These are phyloP conservation scores for Oxycera nigricornis DNA, from an alignment of 2,888 invertebrate species.

Conservation along the genomic window DNA sequence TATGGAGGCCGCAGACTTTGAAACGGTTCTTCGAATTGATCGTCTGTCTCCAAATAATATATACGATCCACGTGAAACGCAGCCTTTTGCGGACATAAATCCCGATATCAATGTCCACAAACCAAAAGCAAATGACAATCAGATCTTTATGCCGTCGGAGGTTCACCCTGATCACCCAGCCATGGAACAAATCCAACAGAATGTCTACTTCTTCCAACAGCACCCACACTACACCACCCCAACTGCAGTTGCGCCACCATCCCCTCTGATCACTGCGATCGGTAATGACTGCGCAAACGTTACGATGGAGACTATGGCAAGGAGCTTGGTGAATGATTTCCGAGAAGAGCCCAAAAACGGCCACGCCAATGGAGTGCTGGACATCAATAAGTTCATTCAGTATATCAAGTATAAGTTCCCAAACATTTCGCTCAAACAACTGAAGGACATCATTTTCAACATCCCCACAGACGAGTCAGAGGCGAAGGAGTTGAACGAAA, in stretches of 20 bases:
- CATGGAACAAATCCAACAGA: not conserved
- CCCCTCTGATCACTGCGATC: not conserved
- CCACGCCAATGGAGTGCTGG: not conserved
- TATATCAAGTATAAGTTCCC: slow-evolving; percentile 34
- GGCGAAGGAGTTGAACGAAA: not conserved
- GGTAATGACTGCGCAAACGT: not conserved
- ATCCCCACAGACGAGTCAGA: slow-evolving; percentile 14
- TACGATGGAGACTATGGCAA: not conserved
- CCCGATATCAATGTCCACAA: not conserved
- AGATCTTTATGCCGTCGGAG: not conserved
- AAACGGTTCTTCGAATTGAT: not conserved
- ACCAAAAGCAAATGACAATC: not conserved
- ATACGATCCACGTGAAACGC: not conserved
- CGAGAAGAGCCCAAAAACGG: slow-evolving; percentile 13
- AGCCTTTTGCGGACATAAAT: too few species aligned
- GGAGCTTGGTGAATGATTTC: not conserved
- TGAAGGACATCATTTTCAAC: slow-evolving; percentile 39
- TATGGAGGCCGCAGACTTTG: not conserved
- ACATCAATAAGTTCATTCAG: slow-evolving; percentile 26
- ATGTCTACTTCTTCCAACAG: slow-evolving; percentile 26
- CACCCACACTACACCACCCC: not conserved
- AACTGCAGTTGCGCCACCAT: not conserved
- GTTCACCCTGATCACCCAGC: not conserved
- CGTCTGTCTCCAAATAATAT: not conserved
- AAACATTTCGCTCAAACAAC: slow-evolving; percentile 24